Evolutionary conservation across 2,888 invertebrate genomes (phyloP), one percentile per base, ranked within the genome.

Genomic region (Tipula lateralis): DNA sequence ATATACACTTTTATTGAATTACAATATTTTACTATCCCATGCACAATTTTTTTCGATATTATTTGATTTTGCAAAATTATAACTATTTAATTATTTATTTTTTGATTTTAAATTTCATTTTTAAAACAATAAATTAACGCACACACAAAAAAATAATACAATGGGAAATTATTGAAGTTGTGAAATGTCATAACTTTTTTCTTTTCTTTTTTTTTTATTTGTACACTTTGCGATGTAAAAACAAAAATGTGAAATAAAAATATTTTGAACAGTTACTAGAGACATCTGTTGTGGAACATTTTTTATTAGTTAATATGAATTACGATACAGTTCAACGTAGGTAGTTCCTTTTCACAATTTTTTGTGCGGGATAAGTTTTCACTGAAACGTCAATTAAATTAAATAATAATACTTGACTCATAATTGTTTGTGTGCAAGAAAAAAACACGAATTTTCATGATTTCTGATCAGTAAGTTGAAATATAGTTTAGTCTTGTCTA

Each of bases 81-180:
- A 66, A 66, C 24, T n/a, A 66, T 66, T n/a, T 24, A 24, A 66
- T 9, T 66, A 24, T 24, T 66, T 66, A 66, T 66, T 66, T 66
- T 66, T 66, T 66, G 24, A 66, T 66, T 66, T 66, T 66, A 66
- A 66, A 66, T 66, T 66, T 66, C 66, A 66, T 66, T 66, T 66
- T 66, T 66, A 66, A 44, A 66, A 66, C 66, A 66, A 66, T 66
- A 66, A 66, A 66, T 66, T 66, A 66, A 66, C 66, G 24, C 66
- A 66, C 66, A 66, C 66, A 66, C 39, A 66, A 66, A 66, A 66
- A 66, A 24, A 66, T 24, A 66, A 66, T 66, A 66, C 66, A 66
- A 66, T 66, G 66, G 66, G 66, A 66, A 66, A 66, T 66, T 66
- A 66, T 24, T 66, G 66, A 24, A 66, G 24, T 66, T 66, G 66